phyloP scores from a whole-genome alignment of 2,888 invertebrate genomes.

The Atherix ibis region DNA sequence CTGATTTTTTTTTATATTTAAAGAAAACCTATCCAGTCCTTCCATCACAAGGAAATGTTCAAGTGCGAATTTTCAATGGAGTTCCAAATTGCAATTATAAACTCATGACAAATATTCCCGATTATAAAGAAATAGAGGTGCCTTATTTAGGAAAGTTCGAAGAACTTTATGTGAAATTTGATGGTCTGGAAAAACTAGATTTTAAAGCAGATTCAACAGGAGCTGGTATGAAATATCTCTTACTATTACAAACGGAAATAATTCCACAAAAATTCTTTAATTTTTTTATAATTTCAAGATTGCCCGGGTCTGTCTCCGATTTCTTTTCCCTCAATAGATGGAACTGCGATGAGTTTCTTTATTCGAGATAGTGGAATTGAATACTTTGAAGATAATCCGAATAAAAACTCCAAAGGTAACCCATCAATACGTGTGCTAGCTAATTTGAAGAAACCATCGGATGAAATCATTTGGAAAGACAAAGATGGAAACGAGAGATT shows the following conservation, averaged over 20 bases:
- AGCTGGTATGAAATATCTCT: not conserved
- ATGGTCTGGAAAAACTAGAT: slow-evolving; percentile 3
- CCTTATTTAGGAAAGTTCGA: slow-evolving; percentile 14
- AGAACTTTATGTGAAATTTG: slow-evolving; percentile 19
- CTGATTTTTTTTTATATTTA: slow-evolving; percentile 35
- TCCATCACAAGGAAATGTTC: slow-evolving; percentile 42
- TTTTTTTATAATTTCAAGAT: too few species aligned
- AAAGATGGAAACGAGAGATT: not conserved
- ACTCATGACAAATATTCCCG: slow-evolving; percentile 17
- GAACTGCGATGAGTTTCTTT: slow-evolving; percentile 20
- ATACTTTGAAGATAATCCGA: slow-evolving; percentile 18
- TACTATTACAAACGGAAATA: too few species aligned
- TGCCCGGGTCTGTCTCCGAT: too few species aligned
- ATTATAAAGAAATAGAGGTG: slow-evolving; percentile 10
- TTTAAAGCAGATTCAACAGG: too few species aligned
- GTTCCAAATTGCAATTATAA: slow-evolving; percentile 33
- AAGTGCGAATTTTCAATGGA: slow-evolving; percentile 56
- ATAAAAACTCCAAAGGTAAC: slow-evolving; percentile 23
- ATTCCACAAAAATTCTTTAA: too few species aligned
- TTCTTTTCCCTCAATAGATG: too few species aligned
- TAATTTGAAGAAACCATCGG: slow-evolving; percentile 14
- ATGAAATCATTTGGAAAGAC: slow-evolving; percentile 16
- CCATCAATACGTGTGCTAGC: slow-evolving; percentile 21
- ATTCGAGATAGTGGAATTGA: slow-evolving; percentile 11
- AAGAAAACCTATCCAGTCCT: slow-evolving; percentile 48